Evolutionary conservation across 2,113 vertebrate species (phyloP).

Genomic region (Pogona vitticeps): DNA sequence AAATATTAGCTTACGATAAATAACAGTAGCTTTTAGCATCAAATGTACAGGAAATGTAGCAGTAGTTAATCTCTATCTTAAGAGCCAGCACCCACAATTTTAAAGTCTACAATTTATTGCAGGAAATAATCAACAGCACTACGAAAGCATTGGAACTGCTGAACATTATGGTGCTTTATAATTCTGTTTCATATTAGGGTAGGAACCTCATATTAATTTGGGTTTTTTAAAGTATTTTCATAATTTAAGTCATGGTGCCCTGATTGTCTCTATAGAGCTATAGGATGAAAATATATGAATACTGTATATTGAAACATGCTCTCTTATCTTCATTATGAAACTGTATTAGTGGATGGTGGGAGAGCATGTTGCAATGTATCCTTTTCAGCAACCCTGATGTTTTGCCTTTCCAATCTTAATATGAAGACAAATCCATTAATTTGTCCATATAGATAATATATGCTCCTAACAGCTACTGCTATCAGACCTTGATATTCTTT

Average conservation of each 20-base stretch:
- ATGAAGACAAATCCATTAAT: neutral
- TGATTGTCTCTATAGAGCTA: neutral
- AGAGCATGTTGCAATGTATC: neutral
- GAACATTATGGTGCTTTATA: neutral
- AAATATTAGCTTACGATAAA: conserved; percentile 10
- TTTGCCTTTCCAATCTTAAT: neutral
- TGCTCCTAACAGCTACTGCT: neutral
- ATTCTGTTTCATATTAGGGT: neutral
- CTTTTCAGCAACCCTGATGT: neutral
- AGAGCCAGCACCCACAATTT: neutral
- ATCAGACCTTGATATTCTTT: neutral
- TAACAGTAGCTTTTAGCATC: neutral
- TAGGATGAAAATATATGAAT: neutral
- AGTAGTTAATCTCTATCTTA: conserved; percentile 5
- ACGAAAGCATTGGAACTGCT: neutral
- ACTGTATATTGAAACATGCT: neutral
- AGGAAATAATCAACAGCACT: conserved; percentile 3
- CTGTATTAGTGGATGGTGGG: neutral
- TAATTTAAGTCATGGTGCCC: neutral
- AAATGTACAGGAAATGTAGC: conserved; percentile 3
- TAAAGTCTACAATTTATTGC: neutral
- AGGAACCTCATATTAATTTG: neutral
- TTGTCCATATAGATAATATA: neutral
- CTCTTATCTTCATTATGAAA: no score
- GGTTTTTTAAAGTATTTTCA: neutral